Evolutionary conservation across 2,797 vertebrate species (phyloP), one percentile per base, ranked within the genome.

Genomic region (Chanos chanos): DNA sequence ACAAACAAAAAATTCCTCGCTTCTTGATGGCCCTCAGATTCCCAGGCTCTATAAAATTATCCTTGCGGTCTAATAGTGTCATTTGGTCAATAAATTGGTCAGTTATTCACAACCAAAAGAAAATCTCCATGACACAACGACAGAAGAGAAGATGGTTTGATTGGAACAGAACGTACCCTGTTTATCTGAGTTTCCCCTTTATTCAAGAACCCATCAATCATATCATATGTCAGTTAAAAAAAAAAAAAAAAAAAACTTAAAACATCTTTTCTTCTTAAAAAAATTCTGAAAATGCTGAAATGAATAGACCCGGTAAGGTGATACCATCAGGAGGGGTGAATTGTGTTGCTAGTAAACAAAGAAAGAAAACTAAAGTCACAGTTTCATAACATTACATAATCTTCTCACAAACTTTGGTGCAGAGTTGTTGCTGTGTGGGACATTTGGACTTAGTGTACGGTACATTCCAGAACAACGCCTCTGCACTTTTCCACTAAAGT

Each of bases 221-320:
- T n/a, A n/a, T n/a, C n/a, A n/a, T n/a, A n/a, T n/a, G 51, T 53
- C 59, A 61, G 43, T 62, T 61, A 71, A 19, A 69, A 33, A 73
- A 51, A 43, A 54, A 44, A 64, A 48, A 52, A 47, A 53, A 63
- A 63, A 62, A 31, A 37, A 61, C 57, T 33, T 34, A 16, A 12
- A n/a, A 3, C n/a, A 49, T 27, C 36, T 45, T 41, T 9, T 77
- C 76, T 69, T 30, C 43, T 40, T 81, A 36, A 67, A 52, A 81
- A 84, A 81, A 83, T 30, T 58, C 72, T 55, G 15, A 75, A 74
- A 34, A 72, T 75, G 75, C 40, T 53, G 33, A 80, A 73, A 67
- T 68, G 44, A 75, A 78, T 49, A 77, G 50, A 76, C 51, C 61
- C 79, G 78, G 78, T 78, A 76, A 77, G 68, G 74, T 73, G 83